A percentile compares a stretch with the other conserved stretches of the same genome.
These are phyloP conservation scores for Drosophila cardini DNA, from an alignment of 1,140 invertebrate genomes.

Conservation along the genomic window DNA sequence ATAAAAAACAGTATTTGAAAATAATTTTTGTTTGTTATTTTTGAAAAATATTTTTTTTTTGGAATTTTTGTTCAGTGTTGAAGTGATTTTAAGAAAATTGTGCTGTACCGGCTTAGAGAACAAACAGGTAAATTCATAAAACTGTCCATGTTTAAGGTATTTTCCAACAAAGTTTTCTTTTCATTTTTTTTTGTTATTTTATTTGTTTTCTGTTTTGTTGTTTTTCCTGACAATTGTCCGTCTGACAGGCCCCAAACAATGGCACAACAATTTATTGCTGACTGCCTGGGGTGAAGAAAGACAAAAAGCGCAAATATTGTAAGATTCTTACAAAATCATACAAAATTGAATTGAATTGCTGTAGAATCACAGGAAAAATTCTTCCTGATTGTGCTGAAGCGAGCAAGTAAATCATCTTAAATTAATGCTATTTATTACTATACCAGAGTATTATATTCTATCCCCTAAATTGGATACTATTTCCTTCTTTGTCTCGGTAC, in stretches of 20 bases:
- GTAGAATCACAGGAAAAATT: too few species aligned
- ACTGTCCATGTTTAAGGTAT: conserved; percentile 10
- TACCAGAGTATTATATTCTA: not conserved
- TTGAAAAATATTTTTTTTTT: conserved; percentile 1
- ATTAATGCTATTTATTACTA: conserved; percentile 35
- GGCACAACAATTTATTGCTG: conserved; percentile 31
- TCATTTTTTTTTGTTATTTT: too few species aligned
- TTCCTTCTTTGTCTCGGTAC: not conserved
- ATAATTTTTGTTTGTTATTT: not conserved
- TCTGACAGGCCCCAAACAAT: conserved; percentile 20
- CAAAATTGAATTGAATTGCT: conserved; percentile 26
- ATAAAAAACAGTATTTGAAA: conserved; percentile 1
- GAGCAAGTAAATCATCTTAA: conserved; percentile 29
- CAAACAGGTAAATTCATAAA: conserved; percentile 22
- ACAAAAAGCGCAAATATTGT: conserved; percentile 10
- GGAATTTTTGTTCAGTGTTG: conserved; percentile 7
- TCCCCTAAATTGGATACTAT: conserved; percentile 14
- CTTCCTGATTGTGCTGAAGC: conserved; percentile 1
- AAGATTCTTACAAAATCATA: conserved; percentile 18
- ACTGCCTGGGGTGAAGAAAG: conserved; percentile 10
- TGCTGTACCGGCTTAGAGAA: not conserved
- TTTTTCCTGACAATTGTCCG: conserved; percentile 5
- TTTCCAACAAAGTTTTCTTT: not conserved
- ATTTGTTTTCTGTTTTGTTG: too few species aligned
- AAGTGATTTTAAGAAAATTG: conserved; percentile 9